Conservation (phyloP, 2,888 invertebrate genomes). For the Anodontia alba region DNA sequence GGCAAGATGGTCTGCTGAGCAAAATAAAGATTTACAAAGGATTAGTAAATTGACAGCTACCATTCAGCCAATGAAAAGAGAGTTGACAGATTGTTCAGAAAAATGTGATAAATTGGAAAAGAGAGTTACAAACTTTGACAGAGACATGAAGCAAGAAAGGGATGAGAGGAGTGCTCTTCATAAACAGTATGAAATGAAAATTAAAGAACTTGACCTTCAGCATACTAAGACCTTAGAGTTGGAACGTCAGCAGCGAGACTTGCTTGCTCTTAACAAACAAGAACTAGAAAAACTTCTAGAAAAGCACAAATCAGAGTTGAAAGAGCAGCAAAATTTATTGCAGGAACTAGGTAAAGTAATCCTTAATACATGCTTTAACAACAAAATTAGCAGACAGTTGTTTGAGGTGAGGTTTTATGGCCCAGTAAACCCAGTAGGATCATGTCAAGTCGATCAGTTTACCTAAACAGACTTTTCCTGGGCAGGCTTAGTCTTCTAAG, state of each 20-base stretch:
- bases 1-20: constrained; percentile 81
- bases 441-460: too few species aligned
- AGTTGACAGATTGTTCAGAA: constrained; percentile 72
- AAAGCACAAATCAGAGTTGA: constrained; percentile 66
- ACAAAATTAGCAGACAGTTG: too few species aligned
- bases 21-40: constrained; percentile 81
- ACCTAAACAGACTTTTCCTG: too few species aligned
- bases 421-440: too few species aligned
- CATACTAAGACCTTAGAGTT: constrained; percentile 65
- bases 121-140: constrained; percentile 71
- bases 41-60: constrained; percentile 79
- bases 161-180: constrained; percentile 71
- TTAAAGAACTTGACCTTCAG: constrained; percentile 72
- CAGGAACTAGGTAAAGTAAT: constrained; percentile 71
- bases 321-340: constrained; percentile 68
- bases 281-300: constrained; percentile 72
- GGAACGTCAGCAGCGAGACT: constrained; percentile 68
- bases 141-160: constrained; percentile 77
- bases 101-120: constrained; percentile 74
- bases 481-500: too few species aligned
- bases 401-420: too few species aligned
- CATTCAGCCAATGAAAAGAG: constrained; percentile 77
- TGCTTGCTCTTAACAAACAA: constrained; percentile 66
- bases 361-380: too few species aligned
- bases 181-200: constrained; percentile 77